Conservation (phyloP, 1,140 invertebrate genomes). For the Drosophila parvula region DNA sequence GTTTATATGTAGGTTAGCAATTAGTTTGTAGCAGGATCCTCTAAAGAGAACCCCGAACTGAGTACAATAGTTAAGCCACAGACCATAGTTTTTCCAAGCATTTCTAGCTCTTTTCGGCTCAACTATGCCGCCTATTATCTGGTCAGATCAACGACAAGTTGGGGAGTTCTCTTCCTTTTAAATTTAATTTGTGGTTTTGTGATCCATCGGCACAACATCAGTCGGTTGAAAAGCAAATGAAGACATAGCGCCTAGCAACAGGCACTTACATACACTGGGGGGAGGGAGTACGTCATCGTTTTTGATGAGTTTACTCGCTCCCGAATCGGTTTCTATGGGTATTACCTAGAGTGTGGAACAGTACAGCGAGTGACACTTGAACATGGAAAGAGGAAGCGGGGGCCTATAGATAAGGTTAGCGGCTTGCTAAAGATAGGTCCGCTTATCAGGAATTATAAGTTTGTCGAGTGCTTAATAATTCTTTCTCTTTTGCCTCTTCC, state of each 20-base stretch:
- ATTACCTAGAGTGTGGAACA: constrained; percentile 48
- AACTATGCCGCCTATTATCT: background rate
- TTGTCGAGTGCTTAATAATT: constrained; percentile 64
- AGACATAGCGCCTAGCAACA: constrained; percentile 39
- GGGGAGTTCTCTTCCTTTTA: background rate
- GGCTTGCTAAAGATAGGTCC: constrained; percentile 51
- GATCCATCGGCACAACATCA: background rate
- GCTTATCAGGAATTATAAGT: constrained; percentile 71
- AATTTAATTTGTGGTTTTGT: constrained; percentile 5
- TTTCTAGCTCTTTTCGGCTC: background rate
- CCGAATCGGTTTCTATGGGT: constrained; percentile 48
- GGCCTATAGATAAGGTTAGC: constrained; percentile 58
- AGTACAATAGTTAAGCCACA: too few relatives aligned
- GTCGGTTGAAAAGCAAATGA: background rate
- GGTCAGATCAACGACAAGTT: background rate
- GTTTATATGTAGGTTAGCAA: background rate
- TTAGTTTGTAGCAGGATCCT: background rate
- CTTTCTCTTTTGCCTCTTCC: constrained; percentile 28
- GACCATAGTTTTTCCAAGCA: too few relatives aligned
- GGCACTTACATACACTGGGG: constrained; percentile 21
- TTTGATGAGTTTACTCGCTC: constrained; percentile 23
- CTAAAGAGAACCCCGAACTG: too few relatives aligned
- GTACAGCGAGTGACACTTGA: constrained; percentile 3
- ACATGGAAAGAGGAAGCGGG: constrained; percentile 5
- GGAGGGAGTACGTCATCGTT: constrained; percentile 31